These are phyloP conservation scores for Agriotes lineatus DNA, from an alignment of 2,888 invertebrate genomes.

Conservation along the genomic window DNA sequence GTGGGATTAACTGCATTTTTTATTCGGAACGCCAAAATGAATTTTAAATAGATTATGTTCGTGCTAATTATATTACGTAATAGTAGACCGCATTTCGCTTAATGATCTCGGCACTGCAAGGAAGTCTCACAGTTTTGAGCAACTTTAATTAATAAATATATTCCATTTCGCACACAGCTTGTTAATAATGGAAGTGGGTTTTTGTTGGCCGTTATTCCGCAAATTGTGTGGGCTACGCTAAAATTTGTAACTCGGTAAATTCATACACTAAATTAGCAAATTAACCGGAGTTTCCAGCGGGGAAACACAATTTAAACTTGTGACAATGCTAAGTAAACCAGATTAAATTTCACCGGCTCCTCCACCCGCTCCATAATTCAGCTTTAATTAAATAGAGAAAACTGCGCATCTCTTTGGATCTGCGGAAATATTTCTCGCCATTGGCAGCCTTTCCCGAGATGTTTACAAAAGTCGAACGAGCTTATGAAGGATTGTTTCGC, in stretches of 20 bases:
- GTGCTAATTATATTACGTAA: background rate
- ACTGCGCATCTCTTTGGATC: conserved; percentile 46
- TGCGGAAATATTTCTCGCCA: conserved; percentile 43
- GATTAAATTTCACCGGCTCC: conserved; percentile 62
- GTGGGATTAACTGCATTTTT: background rate
- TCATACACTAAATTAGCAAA: conserved; percentile 58
- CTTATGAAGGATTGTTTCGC: background rate
- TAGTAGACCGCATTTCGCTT: background rate
- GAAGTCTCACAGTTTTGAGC: background rate
- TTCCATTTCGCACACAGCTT: background rate
- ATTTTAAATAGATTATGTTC: background rate
- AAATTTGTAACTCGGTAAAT: conserved; percentile 43
- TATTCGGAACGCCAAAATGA: background rate
- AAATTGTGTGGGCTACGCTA: conserved; percentile 33
- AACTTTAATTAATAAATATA: conserved; percentile 9
- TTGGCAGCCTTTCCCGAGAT: conserved; percentile 13
- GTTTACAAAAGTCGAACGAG: conserved; percentile 4
- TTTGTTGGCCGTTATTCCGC: conserved; percentile 27
- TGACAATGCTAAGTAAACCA: conserved; percentile 63
- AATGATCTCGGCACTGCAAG: background rate
- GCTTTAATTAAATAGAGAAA: conserved; percentile 58
- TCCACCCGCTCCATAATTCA: conserved; percentile 53
- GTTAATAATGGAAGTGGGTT: conserved; percentile 25
- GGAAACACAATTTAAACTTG: conserved; percentile 60
- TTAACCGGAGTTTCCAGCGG: conserved; percentile 51